A percentile compares a stretch with the other conserved stretches of the same genome.
Conservation (phyloP, 2,888 invertebrate genomes). For the Gymnocheta viridis region DNA sequence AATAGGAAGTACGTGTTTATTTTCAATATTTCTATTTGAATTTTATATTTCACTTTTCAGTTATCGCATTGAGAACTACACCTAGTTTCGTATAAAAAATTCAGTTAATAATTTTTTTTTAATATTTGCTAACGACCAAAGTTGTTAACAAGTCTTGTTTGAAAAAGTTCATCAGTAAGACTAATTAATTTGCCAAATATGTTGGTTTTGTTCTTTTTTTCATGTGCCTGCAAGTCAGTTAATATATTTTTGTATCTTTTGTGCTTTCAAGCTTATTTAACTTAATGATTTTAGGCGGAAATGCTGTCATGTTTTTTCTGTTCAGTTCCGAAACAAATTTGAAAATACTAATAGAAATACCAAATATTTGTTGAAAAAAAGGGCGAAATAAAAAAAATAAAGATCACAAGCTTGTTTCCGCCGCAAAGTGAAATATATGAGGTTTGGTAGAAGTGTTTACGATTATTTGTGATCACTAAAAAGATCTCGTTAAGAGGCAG, state of each 20-base stretch:
- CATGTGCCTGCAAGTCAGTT: background rate
- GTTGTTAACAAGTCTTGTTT: conserved; percentile 14
- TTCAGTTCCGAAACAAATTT: background rate
- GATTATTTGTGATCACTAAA: no score
- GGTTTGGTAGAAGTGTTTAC: no score
- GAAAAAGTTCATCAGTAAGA: conserved; percentile 11
- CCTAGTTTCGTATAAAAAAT: background rate
- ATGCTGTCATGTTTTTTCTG: conserved; percentile 12
- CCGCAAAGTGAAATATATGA: background rate
- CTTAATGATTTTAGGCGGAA: conserved; percentile 56
- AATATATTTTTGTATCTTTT: background rate
- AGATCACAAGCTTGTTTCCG: background rate
- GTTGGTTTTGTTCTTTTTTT: background rate
- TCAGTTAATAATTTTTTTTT: background rate
- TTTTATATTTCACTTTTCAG: background rate
- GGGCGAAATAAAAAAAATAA: background rate
- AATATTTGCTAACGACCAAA: background rate
- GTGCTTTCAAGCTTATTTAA: conserved; percentile 21
- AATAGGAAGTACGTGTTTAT: conserved; percentile 1
- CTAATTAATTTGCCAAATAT: conserved; percentile 22
- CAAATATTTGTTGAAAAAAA: background rate
- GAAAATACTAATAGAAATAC: conserved; percentile 4
- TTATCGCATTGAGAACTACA: background rate
- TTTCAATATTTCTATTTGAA: background rate
- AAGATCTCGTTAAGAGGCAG: no score